Conservation (phyloP, 2,888 invertebrate species). For the Tipula helvola region DNA sequence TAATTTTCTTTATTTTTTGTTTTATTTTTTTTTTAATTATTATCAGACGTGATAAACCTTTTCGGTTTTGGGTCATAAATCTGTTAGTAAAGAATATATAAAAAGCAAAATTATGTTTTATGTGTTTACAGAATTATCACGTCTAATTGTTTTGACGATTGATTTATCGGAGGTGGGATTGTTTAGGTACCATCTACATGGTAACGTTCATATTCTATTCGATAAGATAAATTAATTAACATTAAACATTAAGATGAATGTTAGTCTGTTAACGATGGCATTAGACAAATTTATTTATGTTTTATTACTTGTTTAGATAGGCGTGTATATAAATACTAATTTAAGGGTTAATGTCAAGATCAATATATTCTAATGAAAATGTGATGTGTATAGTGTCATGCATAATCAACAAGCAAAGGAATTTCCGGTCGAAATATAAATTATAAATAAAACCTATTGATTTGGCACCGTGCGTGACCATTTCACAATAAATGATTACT, state of each 20-base stretch:
- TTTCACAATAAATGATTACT: too few relatives aligned
- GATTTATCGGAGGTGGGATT: neutral
- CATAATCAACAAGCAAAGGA: neutral
- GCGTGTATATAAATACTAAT: neutral
- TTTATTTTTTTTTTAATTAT: neutral
- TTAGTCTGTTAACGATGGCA: neutral
- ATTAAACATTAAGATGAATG: neutral
- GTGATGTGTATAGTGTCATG: neutral
- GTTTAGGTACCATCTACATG: neutral
- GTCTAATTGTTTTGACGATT: neutral
- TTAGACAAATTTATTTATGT: neutral
- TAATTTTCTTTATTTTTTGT: neutral
- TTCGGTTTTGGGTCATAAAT: neutral
- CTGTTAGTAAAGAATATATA: neutral
- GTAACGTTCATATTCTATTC: neutral
- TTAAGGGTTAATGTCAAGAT: neutral
- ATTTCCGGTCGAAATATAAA: neutral
- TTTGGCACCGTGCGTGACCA: too few relatives aligned
- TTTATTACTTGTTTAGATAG: neutral
- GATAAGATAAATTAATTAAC: neutral
- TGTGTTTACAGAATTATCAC: neutral
- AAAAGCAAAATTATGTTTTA: neutral
- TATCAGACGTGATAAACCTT: constrained; percentile 4
- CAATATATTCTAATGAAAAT: neutral
- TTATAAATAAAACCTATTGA: neutral